phyloP scores from a whole-genome alignment of 2,797 vertebrate genomes.

The Oryzias dopingdopingensis region DNA sequence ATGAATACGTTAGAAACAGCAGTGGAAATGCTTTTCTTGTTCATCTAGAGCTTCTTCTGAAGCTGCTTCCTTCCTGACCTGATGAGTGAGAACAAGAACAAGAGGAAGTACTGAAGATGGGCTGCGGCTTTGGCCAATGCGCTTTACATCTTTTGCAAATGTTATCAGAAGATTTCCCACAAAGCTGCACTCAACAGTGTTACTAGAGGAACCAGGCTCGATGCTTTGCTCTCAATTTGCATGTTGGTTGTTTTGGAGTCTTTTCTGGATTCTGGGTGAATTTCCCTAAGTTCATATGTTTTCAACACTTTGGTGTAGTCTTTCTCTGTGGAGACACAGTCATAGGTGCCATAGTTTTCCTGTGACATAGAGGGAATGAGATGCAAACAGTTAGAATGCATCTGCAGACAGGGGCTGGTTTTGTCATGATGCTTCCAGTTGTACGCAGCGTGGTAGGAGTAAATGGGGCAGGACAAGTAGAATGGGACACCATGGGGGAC shows the following conservation, averaged over 20 bases:
- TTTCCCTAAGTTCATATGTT: slow-evolving; percentile 48
- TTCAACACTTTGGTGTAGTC: slow-evolving; percentile 64
- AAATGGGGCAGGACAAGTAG: slow-evolving; percentile 78
- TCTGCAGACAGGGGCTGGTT: slow-evolving; percentile 63
- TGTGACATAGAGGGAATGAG: slow-evolving; percentile 68
- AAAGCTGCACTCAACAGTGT: slow-evolving; percentile 10
- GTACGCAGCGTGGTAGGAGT: slow-evolving; percentile 78
- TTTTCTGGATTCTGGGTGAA: neutral
- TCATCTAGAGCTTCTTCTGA: neutral
- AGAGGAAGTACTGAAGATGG: neutral
- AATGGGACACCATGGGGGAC: slow-evolving; percentile 65
- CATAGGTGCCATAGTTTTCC: slow-evolving; percentile 67
- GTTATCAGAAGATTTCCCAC: slow-evolving; percentile 19
- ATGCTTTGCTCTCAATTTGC: slow-evolving; percentile 7
- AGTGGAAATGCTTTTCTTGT: neutral
- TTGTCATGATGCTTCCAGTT: slow-evolving; percentile 62
- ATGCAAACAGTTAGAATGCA: slow-evolving; percentile 69
- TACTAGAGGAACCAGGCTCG: neutral
- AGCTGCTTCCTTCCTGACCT: neutral
- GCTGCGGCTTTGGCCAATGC: too few species aligned
- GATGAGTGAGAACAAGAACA: neutral
- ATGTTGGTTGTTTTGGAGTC: accelerated
- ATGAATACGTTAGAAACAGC: neutral
- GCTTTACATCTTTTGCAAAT: neutral
- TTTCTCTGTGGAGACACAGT: slow-evolving; percentile 72